Conservation (phyloP, 1,140 invertebrate species). For the Lepidostoma basale region DNA sequence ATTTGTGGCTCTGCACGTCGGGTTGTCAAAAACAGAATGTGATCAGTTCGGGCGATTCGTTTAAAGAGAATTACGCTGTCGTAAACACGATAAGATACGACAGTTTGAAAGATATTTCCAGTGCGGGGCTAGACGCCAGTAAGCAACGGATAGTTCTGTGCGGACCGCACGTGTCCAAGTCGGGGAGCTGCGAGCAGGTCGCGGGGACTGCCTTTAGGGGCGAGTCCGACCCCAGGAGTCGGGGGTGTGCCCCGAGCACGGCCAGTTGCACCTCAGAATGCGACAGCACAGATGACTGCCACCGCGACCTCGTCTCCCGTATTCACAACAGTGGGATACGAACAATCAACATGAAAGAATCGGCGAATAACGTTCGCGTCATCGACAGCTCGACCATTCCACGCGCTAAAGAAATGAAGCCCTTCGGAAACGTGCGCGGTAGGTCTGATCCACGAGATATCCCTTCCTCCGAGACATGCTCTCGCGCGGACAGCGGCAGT, state of each 20-base stretch:
- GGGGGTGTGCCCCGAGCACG: slow-evolving; percentile 48
- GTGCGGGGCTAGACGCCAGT: slow-evolving; percentile 26
- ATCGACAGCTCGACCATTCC: slow-evolving; percentile 20
- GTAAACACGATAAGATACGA: slow-evolving; percentile 44
- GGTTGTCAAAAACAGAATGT: slow-evolving; percentile 31
- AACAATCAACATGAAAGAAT: neutral
- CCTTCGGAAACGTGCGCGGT: neutral
- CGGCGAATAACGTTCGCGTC: neutral
- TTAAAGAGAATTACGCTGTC: slow-evolving; percentile 40
- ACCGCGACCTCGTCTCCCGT: slow-evolving; percentile 10
- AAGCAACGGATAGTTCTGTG: slow-evolving; percentile 43
- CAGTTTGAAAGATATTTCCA: slow-evolving; percentile 36
- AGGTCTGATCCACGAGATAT: neutral
- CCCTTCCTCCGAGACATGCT: neutral
- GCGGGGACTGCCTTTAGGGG: too few relatives aligned
- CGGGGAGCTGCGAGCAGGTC: slow-evolving; percentile 27
- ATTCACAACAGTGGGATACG: neutral
- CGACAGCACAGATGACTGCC: slow-evolving; percentile 42
- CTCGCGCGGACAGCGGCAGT: slow-evolving; percentile 46
- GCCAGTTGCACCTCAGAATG: slow-evolving; percentile 44
- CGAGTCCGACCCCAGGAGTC: slow-evolving; percentile 53
- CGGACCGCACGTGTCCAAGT: slow-evolving; percentile 41
- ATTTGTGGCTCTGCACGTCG: slow-evolving; percentile 41
- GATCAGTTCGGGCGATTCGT: neutral
- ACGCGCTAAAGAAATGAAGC: slow-evolving; percentile 13